Conservation (phyloP, 2,888 invertebrate genomes). For the Athetis lepigone region DNA sequence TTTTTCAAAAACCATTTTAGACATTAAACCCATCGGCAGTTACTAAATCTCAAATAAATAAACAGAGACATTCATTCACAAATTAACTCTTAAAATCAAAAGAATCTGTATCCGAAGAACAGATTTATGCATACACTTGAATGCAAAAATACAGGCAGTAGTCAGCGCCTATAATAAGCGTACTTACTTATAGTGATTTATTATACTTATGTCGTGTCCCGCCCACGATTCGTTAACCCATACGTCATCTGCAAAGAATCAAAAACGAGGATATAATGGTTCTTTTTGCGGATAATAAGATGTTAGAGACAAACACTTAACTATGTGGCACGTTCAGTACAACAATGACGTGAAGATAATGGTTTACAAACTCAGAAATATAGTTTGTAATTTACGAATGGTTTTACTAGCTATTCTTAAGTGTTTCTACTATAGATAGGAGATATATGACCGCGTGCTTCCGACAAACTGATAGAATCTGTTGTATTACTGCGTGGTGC, state of each 20-base stretch:
- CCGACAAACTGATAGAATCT: constrained; percentile 54
- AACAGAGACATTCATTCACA: constrained; percentile 37
- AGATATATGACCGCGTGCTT: constrained; percentile 44
- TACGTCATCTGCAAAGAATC: constrained; percentile 60
- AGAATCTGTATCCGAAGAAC: constrained; percentile 55
- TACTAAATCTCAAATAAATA: constrained; percentile 40
- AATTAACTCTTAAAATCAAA: constrained; percentile 46
- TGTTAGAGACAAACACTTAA: constrained; percentile 44
- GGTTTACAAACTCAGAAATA: constrained; percentile 77
- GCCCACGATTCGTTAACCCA: constrained; percentile 65
- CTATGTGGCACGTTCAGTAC: constrained; percentile 59
- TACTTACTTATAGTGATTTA: constrained; percentile 65
- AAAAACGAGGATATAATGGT: constrained; percentile 64
- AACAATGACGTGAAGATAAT: constrained; percentile 73
- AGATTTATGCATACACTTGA: constrained; percentile 64
- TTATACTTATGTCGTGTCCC: constrained; percentile 66
- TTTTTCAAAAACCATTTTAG: background rate
- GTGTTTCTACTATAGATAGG: constrained; percentile 18
- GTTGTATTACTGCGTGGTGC: constrained; percentile 56
- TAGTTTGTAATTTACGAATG: constrained; percentile 55
- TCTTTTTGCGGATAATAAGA: constrained; percentile 57
- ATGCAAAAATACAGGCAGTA: constrained; percentile 64
- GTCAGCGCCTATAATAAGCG: constrained; percentile 48
- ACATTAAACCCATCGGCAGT: constrained; percentile 45
- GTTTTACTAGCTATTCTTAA: constrained; percentile 45